Conservation (phyloP, 2,797 vertebrate species). For the Hemibagrus guttatus region DNA sequence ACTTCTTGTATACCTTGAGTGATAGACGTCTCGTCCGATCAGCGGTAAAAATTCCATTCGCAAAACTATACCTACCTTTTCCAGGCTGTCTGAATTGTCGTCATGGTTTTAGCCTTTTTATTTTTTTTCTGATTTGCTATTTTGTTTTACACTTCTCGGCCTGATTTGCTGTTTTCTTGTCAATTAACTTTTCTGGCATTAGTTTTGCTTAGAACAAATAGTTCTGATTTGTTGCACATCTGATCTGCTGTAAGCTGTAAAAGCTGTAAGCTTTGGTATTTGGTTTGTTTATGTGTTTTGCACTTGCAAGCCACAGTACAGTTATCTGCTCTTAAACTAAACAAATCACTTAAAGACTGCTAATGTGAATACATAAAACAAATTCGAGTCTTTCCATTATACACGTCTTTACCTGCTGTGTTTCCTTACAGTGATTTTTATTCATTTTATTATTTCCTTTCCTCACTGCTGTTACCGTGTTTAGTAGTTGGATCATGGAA, state of each 20-base stretch:
- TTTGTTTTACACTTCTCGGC: too few species aligned
- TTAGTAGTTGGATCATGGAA: slow-evolving; percentile 13
- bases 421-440: slow-evolving; percentile 57
- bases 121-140: too few species aligned
- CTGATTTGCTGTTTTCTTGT: neutral
- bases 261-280: neutral
- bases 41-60: too few species aligned
- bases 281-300: neutral
- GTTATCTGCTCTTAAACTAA: slow-evolving; percentile 14
- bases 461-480: slow-evolving; percentile 21
- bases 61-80: too few species aligned
- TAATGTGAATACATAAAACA: slow-evolving; percentile 57
- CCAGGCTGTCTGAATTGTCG: too few species aligned
- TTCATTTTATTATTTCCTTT: slow-evolving; percentile 55
- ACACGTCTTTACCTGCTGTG: slow-evolving; percentile 15
- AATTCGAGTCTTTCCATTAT: slow-evolving; percentile 58
- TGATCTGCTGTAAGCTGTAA: neutral
- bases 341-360: slow-evolving; percentile 46
- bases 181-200: neutral
- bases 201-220: too few species aligned
- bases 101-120: too few species aligned
- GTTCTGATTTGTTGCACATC: neutral
- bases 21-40: too few species aligned
- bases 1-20: too few species aligned
- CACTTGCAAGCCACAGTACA: neutral